Evolutionary conservation across 2,797 vertebrate genomes (phyloP), one percentile per base, ranked within the genome.

Genomic region (Acropternis orthonyx): DNA sequence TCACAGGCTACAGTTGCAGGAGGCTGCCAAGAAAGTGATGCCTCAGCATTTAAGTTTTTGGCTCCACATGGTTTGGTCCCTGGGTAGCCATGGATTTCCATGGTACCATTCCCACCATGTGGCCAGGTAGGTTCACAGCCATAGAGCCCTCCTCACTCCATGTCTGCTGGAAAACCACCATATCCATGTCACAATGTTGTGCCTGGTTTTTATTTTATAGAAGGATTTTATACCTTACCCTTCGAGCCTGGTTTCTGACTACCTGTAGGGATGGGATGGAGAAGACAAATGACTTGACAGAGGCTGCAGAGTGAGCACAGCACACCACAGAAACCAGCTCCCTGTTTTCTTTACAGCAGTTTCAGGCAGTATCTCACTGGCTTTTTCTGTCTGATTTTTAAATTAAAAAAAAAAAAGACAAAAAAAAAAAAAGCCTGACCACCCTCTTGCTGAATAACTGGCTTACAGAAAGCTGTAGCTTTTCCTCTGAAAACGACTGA

Each of bases 391-490:
- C 65, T 89, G 58, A 83, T 65, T 95, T 89, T 96, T 72, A 78
- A 88, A 89, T 72, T 74, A 39, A 32, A 54, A 14, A 65, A 61
- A 48, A 43, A 52, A 39, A 23, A 22, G 46, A 48, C 46, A 51
- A 43, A 56, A 39, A 32, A 54, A 14, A 65, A 56, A 48, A 43
- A 52, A 39, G 5, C 32, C 62, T 1, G 55, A 72, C 91, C 85
- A 92, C 92, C 79, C 87, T 62, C 73, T 85, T 44, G 39, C 82
- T 93, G 95, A 95, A 90, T 86, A 94, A 90, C 62, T 56, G 63
- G 55, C 76, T 92, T 69, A 76, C 51, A 96, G 91, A 96, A 92
- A 88, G 76, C 83, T 94, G 85, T 85, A 1, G 1, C 67, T 88
- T 95, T 89, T 95, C 56, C 80, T 90, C 85, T 20, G 3, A 54